Evolutionary conservation across 2,888 invertebrate genomes (phyloP).

Genomic region (Lampropteryx suffumata): DNA sequence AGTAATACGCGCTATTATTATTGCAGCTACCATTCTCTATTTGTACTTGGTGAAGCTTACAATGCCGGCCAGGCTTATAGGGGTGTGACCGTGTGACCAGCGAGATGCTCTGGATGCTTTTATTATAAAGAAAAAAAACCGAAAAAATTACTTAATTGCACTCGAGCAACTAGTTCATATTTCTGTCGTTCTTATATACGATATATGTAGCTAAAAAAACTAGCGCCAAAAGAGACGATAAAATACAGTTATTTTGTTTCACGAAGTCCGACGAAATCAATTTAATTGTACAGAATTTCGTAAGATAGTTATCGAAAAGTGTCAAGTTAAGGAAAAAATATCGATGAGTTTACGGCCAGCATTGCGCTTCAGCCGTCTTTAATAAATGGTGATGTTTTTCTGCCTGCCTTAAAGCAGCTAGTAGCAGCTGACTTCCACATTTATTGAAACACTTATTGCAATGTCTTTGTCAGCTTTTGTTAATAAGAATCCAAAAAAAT

Average conservation of each 20-base stretch:
- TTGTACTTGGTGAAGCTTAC: constrained; percentile 66
- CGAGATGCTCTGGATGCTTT: constrained; percentile 18
- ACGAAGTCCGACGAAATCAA: too few species aligned
- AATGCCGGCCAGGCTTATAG: constrained; percentile 48
- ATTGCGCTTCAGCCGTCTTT: constrained; percentile 55
- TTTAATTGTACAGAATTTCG: too few species aligned
- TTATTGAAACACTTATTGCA: constrained; percentile 56
- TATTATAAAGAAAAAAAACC: background rate
- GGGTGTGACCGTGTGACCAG: constrained; percentile 38
- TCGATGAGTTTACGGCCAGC: constrained; percentile 38
- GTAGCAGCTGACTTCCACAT: constrained; percentile 50
- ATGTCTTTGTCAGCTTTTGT: constrained; percentile 38
- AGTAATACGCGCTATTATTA: constrained; percentile 60
- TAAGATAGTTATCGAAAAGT: too few species aligned
- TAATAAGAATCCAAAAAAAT: too few species aligned
- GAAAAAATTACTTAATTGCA: too few species aligned
- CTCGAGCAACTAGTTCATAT: too few species aligned
- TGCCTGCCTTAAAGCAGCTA: constrained; percentile 47
- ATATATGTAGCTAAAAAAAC: too few species aligned
- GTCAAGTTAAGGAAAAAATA: too few species aligned
- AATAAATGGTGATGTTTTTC: constrained; percentile 65
- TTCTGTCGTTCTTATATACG: too few species aligned
- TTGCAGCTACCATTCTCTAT: constrained; percentile 68
- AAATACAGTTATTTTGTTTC: too few species aligned
- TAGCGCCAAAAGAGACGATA: too few species aligned